Evolutionary conservation across 2,113 vertebrate genomes (phyloP), one percentile per base, ranked within the genome.

Genomic region (Emydura subglobosa): DNA sequence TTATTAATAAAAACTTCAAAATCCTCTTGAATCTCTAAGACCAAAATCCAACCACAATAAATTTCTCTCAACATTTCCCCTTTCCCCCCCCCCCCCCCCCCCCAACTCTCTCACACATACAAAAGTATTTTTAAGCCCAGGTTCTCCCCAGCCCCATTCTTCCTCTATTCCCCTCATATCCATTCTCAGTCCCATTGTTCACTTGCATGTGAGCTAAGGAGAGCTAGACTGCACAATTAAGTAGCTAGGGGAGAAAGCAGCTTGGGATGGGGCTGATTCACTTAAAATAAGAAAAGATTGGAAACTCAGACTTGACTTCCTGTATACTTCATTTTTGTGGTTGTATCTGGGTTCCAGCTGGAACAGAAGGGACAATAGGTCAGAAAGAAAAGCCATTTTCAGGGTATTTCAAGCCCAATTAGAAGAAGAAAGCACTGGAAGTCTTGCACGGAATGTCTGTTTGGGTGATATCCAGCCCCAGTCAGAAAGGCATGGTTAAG

Each of bases 1-100:
- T 94, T 95, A 90, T 84, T 91, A 93, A 90, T 76, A 76, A 85
- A 90, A 95, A 92, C 74, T 44, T 83, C 82, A 47, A 96, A 95
- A 94, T 92, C 65, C 47, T 8, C 47, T 95, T 27, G 29, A 78
- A 79, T 91, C 81, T 94, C 44, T 61, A 91, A 87, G 78, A 10
- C 81, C 31, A 39, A 72, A 22, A 83, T 25, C 22, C 47, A 74
- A 88, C 94, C 92, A 91, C 82, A 94, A 94, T 21, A 87, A 87
- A 89, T 91, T 91, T 72, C 85, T 94, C 83, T 91, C 87, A 90
- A 65, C 16, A 42, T 61, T 51, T 68, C 25, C 47, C 78, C 44
- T 7, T 50, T 29, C n/a, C 76, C 50, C 21, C 88, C 83, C 49
- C 25, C 81, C 78, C 88, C 16, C n/a, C 42, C 94, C 10, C 31